Conservation (phyloP, 2,888 invertebrate species). For the Eupeodes luniger region DNA sequence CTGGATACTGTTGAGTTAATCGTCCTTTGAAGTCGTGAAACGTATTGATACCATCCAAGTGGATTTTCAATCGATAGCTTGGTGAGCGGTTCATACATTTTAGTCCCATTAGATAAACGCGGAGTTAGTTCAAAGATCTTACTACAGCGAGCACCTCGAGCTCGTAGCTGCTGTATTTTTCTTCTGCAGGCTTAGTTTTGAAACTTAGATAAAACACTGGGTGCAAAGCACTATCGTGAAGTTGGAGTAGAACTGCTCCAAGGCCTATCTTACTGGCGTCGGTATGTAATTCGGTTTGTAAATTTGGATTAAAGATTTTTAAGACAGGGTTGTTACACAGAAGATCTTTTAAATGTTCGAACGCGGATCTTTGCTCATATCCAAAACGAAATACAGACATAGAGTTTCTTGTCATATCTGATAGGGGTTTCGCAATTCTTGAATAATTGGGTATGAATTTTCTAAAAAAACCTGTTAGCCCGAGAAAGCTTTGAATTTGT, state of each 20-base stretch:
- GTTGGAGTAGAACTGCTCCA: background rate
- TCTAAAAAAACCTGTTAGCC: no score
- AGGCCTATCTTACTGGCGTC: background rate
- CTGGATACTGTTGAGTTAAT: constrained; percentile 23
- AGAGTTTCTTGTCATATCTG: background rate
- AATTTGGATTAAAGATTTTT: constrained; percentile 8
- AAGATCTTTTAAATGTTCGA: constrained; percentile 18
- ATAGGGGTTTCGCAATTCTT: no score
- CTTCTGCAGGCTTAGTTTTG: background rate
- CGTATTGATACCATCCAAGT: constrained; percentile 10
- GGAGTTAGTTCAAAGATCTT: constrained; percentile 3
- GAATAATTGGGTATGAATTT: no score
- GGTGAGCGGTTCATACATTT: constrained; percentile 19
- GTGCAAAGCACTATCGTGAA: background rate
- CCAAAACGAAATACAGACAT: background rate
- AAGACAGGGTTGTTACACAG: constrained; percentile 1
- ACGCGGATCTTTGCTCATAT: background rate
- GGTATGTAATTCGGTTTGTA: constrained; percentile 4
- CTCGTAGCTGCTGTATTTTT: constrained; percentile 16
- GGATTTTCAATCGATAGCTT: constrained; percentile 15
- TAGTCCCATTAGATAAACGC: constrained; percentile 11
- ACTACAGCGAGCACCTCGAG: constrained; percentile 5
- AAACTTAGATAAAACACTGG: background rate
- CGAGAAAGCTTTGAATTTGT: constrained; percentile 76
- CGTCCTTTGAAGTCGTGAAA: constrained; percentile 10